Evolutionary conservation across 2,113 vertebrate species (phyloP), one percentile per base, ranked within the genome.

Genomic region (Microtus oregoni): DNA sequence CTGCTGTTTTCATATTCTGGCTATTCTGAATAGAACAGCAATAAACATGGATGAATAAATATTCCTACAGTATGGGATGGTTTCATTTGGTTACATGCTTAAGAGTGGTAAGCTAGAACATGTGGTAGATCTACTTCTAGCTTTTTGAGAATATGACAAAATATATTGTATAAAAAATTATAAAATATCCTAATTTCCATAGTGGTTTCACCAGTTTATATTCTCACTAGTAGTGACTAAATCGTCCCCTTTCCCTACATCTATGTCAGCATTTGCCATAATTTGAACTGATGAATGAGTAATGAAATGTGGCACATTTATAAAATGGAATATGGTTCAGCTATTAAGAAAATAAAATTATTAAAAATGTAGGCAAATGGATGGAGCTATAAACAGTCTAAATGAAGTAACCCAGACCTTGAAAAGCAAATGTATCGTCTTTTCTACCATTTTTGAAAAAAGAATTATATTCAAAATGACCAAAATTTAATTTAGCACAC

Each of bases 381-480:
- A 82, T 61, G 35, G 52, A 61, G 52, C 20, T 82, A 24, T 35
- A 82, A 26, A 82, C 12, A 61, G 26, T 61, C 79, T 82, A 58
- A 61, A 55, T 61, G 52, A 26, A 12, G 20, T 61, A 82, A 38
- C 79, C 20, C 20, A 82, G 52, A 61, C 20, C 20, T 7, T 8
- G 22, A 38, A 81, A 82, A 12, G 22, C 52, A 82, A 38, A 26
- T 82, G 79, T 61, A 38, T 82, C 6, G 61, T 61, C 10, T 61
- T 82, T 58, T 82, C 22, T 82, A 38, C 22, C 12, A 61, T 82
- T 38, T 82, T 61, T 38, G 10, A 14, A 38, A 20, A 63, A 63
- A 91, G 47, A 75, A 96, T 92, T 68, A 78, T 92, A 78, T 91
- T 94, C 68, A 14, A 67, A 67, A 9, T 92, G 4, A 24, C 22